phyloP scores from a whole-genome alignment of 2,888 invertebrate genomes.

The Gortyna flavago region DNA sequence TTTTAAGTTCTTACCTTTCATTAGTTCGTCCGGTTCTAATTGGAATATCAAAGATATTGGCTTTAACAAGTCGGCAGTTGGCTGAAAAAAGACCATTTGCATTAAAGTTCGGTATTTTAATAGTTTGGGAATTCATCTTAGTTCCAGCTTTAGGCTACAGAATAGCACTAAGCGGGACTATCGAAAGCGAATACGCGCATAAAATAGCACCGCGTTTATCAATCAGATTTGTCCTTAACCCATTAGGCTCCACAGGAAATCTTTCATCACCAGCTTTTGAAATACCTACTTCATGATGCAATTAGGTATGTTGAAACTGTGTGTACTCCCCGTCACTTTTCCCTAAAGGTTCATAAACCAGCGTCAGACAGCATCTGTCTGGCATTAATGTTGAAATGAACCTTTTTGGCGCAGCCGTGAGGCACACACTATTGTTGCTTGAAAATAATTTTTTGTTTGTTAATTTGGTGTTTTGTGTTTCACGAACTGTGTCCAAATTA shows the following conservation, averaged over 20 bases:
- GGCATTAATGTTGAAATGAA: too few relatives aligned
- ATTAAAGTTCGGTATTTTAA: not conserved
- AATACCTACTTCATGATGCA: not conserved
- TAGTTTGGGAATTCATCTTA: too few relatives aligned
- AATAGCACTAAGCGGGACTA: not conserved
- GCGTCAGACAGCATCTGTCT: too few relatives aligned
- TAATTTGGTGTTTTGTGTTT: too few relatives aligned
- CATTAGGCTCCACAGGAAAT: not conserved
- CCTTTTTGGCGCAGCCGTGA: too few relatives aligned
- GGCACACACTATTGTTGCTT: too few relatives aligned
- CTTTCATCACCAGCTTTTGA: not conserved
- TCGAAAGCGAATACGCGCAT: not conserved
- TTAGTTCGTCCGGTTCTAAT: conserved; percentile 71
- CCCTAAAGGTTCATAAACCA: too few relatives aligned
- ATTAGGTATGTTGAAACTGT: too few relatives aligned
- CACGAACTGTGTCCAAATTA: too few relatives aligned
- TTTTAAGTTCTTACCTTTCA: conserved; percentile 70
- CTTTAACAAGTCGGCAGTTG: conserved; percentile 81
- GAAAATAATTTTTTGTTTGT: too few relatives aligned
- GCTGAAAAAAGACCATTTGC: conserved; percentile 74
- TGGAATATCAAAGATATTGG: conserved; percentile 80
- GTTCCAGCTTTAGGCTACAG: too few relatives aligned
- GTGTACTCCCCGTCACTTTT: too few relatives aligned
- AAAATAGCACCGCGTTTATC: not conserved
- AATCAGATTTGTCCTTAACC: not conserved